Conservation (phyloP, 2,113 vertebrate genomes). For the Corvus moneduloides region DNA sequence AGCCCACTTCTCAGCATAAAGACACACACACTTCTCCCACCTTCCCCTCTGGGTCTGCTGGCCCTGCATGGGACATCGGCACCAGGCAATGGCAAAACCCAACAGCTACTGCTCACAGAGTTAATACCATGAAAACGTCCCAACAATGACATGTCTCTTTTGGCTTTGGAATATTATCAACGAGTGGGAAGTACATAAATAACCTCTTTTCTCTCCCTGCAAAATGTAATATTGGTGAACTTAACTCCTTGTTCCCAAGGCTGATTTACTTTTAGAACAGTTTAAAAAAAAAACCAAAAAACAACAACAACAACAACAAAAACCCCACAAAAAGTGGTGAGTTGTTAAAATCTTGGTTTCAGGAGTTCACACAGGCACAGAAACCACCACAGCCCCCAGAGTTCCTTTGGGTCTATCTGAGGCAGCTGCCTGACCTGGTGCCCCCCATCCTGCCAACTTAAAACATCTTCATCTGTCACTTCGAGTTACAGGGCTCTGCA, state of each 20-base stretch:
- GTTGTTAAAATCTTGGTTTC: neutral
- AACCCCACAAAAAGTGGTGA: neutral
- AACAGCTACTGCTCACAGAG: neutral
- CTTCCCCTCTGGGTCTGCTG: neutral
- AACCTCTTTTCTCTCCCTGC: slow-evolving; percentile 1
- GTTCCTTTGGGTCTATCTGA: neutral
- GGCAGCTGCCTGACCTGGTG: neutral
- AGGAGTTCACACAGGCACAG: neutral
- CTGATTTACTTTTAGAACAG: neutral
- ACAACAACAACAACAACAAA: neutral
- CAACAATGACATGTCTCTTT: neutral
- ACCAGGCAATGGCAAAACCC: neutral
- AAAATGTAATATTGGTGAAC: neutral
- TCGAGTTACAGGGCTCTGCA: neutral
- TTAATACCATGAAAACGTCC: neutral
- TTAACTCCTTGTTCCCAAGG: neutral
- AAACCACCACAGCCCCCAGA: neutral
- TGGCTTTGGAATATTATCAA: neutral
- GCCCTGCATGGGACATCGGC: rapidly evolving
- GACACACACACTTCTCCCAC: neutral
- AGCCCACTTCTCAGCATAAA: neutral
- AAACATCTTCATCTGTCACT: neutral
- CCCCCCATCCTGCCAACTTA: neutral
- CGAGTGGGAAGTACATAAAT: neutral
- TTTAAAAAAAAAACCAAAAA: neutral